Conservation (phyloP, 2,888 invertebrate genomes). For the Tetragnatha montana region DNA sequence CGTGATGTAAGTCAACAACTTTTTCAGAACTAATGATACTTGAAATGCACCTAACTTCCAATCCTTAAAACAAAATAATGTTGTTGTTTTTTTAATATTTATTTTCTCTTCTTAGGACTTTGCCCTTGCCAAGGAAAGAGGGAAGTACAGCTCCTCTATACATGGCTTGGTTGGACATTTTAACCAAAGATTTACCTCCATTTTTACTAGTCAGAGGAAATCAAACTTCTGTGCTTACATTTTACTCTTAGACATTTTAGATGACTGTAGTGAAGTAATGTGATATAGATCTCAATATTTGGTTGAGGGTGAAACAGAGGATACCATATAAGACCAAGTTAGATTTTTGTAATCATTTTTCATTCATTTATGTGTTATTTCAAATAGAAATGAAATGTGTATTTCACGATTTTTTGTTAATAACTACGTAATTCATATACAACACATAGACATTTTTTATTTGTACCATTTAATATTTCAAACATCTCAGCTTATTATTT, state of each 20-base stretch:
- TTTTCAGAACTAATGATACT: neutral
- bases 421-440: too few species aligned
- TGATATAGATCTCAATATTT: neutral
- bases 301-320: neutral
- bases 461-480: too few species aligned
- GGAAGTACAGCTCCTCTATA: slow-evolving; percentile 92
- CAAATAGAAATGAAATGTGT: neutral
- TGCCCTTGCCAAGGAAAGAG: slow-evolving; percentile 94
- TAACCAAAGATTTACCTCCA: slow-evolving; percentile 92
- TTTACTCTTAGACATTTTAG: slow-evolving; percentile 76
- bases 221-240: slow-evolving; percentile 79
- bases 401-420: too few species aligned
- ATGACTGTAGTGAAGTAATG: neutral
- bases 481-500: too few species aligned
- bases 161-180: slow-evolving; percentile 96
- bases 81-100: too few species aligned
- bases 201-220: slow-evolving; percentile 82
- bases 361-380: neutral
- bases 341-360: neutral
- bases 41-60: neutral
- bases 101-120: slow-evolving; percentile 81
- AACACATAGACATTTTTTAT: too few species aligned
- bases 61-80: slow-evolving; percentile 6
- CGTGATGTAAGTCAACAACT: slow-evolving; percentile 85
- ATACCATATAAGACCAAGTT: neutral